Evolutionary conservation across 2,888 invertebrate genomes (phyloP), one percentile per base, ranked within the genome.

Genomic region (Athalia rosae): DNA sequence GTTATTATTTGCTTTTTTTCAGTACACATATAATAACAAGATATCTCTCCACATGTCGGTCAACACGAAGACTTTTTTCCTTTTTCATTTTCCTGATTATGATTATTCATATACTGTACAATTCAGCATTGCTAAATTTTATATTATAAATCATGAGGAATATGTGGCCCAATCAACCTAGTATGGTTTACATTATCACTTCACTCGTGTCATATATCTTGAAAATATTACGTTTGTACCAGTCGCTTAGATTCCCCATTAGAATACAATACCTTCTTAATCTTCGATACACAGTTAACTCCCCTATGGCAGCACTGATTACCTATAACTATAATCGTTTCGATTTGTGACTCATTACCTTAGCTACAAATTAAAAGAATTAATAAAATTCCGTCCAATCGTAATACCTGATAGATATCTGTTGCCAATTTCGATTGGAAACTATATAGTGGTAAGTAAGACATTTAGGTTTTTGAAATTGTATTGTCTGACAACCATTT

Each of bases 301-400:
- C 71, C 71, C 58, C 58, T 58, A 71, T 71, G 71, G 71, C 71
- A 58, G 71, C 58, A 71, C 71, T 58, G 56, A 71, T 71, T 71
- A 71, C 43, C 58, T 71, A 45, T 0, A 45, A 58, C 53, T 67
- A 67, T 8, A 41, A 67, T 67, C 67, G 67, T 67, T 67, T 53
- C 41, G 28, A 67, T 67, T 41, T 11, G 48, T 11, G 11, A 67
- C 50, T 28, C n/a, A 61, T 62, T 7, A 67, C 41, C 67, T 67
- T 67, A 67, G 67, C 67, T 67, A 67, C 67, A 67, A 67, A 67
- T 67, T 3, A 67, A 50, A 53, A 11, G 41, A n/a, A 41, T 41
- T 28, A 11, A 15, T 15, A 3, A 4, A 53, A 67, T 53, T 67
- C 53, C 9, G 41, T 28, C 67, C 28, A 67, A 67, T 6, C 15